phyloP scores from a whole-genome alignment of 2,113 vertebrate genomes.

The Machaerirhynchus nigripectus region DNA sequence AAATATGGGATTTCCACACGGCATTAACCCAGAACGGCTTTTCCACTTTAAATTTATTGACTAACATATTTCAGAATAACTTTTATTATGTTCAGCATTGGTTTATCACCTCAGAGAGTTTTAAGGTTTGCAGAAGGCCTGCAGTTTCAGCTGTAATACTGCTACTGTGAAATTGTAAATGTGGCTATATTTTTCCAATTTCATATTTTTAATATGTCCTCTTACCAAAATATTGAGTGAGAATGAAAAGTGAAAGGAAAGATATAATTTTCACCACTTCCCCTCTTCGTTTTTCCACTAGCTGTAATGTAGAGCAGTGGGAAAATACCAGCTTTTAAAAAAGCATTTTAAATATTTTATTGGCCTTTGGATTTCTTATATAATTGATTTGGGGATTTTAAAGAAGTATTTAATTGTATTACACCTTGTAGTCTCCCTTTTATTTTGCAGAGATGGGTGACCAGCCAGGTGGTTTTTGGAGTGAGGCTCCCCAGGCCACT shows the following conservation, averaged over 20 bases:
- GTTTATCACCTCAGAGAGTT: not conserved
- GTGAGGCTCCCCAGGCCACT: not conserved
- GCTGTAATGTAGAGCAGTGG: not conserved
- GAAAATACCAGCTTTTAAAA: not conserved
- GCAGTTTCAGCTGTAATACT: not conserved
- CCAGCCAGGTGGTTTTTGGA: not conserved
- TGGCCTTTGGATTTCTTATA: not conserved
- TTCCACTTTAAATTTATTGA: conserved; percentile 1
- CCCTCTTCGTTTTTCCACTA: not conserved
- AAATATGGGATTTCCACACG: not conserved
- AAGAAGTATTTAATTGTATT: not conserved
- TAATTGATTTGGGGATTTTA: not conserved
- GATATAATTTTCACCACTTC: not conserved
- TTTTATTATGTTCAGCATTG: not conserved
- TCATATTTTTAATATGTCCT: not conserved
- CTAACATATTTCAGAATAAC: not conserved
- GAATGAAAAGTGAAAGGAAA: conserved; percentile 16
- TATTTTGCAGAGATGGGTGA: not conserved
- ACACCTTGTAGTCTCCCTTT: not conserved
- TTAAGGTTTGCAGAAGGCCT: not conserved
- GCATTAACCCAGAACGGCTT: not conserved
- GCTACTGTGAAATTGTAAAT: not conserved
- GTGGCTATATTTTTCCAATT: conserved; percentile 9
- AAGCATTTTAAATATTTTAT: not conserved
- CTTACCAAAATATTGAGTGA: not conserved